Evolutionary conservation across 1,140 invertebrate species (phyloP).

Genomic region (Dendrolimus punctatus): DNA sequence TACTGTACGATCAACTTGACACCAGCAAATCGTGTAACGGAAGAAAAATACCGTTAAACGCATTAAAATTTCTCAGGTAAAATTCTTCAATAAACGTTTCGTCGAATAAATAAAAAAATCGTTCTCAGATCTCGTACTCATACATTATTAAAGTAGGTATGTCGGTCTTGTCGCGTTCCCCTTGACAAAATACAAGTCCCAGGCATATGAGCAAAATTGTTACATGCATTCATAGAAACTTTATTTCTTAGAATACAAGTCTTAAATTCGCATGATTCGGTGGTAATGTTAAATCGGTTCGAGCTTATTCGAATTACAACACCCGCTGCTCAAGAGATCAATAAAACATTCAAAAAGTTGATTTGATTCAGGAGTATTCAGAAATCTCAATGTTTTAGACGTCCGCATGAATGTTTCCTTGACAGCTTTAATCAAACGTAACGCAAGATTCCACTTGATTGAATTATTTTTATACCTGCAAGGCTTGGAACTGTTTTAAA

Average conservation of each 20-base stretch:
- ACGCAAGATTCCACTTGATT: too few relatives aligned
- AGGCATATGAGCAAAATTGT: slow-evolving; percentile 4
- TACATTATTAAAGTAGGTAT: slow-evolving; percentile 26
- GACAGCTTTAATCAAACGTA: too few relatives aligned
- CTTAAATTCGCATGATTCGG: slow-evolving; percentile 5
- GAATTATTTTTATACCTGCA: too few relatives aligned
- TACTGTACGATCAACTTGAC: too few relatives aligned
- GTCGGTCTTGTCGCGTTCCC: slow-evolving; percentile 18
- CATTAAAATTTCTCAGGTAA: too few relatives aligned
- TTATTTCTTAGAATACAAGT: slow-evolving; percentile 6
- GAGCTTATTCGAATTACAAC: slow-evolving; percentile 43
- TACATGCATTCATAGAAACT: slow-evolving; percentile 2
- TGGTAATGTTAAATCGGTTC: slow-evolving; percentile 12
- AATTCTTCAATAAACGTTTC: slow-evolving; percentile 10
- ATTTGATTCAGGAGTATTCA: slow-evolving; percentile 21
- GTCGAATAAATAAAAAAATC: slow-evolving; percentile 16
- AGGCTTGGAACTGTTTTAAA: too few relatives aligned
- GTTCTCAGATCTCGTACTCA: slow-evolving; percentile 12
- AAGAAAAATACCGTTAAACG: too few relatives aligned
- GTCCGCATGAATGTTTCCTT: too few relatives aligned
- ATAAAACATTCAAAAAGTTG: slow-evolving; percentile 43
- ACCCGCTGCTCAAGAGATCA: slow-evolving; percentile 30
- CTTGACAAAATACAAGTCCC: slow-evolving; percentile 20
- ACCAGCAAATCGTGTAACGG: too few relatives aligned
- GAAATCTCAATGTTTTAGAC: neutral